Percentiles rank a stretch among this genome's conserved stretches.
Evolutionary conservation across 2,888 invertebrate species (phyloP).

Genomic region (Nomada ferruginata): DNA sequence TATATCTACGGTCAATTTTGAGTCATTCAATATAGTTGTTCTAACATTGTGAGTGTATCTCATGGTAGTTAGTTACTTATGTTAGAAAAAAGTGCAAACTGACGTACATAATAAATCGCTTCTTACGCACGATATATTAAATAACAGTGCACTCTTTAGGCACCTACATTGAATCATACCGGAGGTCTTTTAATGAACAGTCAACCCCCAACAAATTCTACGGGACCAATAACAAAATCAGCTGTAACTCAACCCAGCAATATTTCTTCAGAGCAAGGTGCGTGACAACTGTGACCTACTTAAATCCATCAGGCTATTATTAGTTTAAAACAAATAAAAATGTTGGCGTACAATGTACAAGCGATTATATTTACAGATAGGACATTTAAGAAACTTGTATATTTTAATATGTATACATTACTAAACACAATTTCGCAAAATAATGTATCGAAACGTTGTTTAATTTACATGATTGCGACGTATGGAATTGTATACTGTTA

Average conservation of each 20-base stretch:
- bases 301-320: not conserved
- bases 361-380: not conserved
- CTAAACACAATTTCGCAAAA: not conserved
- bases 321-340: not conserved
- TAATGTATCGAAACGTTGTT: not conserved
- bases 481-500: not conserved
- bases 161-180: conserved; percentile 81
- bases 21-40: not conserved
- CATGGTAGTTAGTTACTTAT: not conserved
- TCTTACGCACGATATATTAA: conserved; percentile 44
- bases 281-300: conserved; percentile 4
- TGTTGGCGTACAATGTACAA: not conserved
- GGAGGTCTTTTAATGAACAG: conserved; percentile 82
- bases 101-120: conserved; percentile 16
- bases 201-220: conserved; percentile 79
- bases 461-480: conserved; percentile 6
- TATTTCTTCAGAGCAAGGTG: conserved; percentile 82
- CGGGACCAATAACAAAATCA: conserved; percentile 79
- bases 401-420: not conserved
- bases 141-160: conserved; percentile 73
- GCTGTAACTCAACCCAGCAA: conserved; percentile 79
- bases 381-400: not conserved
- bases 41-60: conserved; percentile 6
- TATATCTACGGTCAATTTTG: not conserved
- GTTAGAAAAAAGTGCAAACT: conserved; percentile 11